Base-by-base conservation (phyloP, 37 sponge, comb jelly and placozoan genomes). In the Lycopodina hypogea region DNA sequence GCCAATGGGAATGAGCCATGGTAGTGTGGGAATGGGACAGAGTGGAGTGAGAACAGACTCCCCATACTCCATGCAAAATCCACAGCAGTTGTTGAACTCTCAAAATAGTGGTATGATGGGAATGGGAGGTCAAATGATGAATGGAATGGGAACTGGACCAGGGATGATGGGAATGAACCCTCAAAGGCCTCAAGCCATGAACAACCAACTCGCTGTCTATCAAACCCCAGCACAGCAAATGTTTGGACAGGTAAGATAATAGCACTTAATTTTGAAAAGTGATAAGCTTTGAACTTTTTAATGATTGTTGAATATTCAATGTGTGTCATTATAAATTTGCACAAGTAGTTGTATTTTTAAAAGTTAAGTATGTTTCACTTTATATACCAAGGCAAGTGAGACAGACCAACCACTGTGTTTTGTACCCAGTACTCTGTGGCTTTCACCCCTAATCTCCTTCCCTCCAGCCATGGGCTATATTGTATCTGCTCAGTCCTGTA, bases 161-260 rank as follows among this genome's bases (percentile, higher is more conserved):
- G 71, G 81, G 6, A 80, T 41, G 71, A 70, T 41, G 71, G 48
- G 71, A 45, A 26, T 61, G n/a, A 59, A 70, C 21, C 85, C 50
- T 24, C 34, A 55, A n/a, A 52, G 80, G 45, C 74, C 62, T 42
- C 56, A 7, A 7, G 53, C 60, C 0, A 39, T 42, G 53, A 39
- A 28, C 26, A 75, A 84, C 36, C 95, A 94, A 67, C 61, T 93
- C 23, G 83, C 94, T 11, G 29, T 93, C 29, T 90, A 86, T 48
- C 94, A 93, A 37, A 74, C 94, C 19, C 72, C 75, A 21, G 61
- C 37, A 42, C 90, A 92, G 35, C 86, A 82, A 57, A 79, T 30
- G 62, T 56, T 71, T 56, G n/a, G 36, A 19, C 80, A 63, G 50
- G 76, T 53, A 53, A 39, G 45, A 40, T n/a, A n/a, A n/a, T n/a